Base-by-base conservation (phyloP, 2,888 invertebrate genomes). In the Diarsia brunnea region DNA sequence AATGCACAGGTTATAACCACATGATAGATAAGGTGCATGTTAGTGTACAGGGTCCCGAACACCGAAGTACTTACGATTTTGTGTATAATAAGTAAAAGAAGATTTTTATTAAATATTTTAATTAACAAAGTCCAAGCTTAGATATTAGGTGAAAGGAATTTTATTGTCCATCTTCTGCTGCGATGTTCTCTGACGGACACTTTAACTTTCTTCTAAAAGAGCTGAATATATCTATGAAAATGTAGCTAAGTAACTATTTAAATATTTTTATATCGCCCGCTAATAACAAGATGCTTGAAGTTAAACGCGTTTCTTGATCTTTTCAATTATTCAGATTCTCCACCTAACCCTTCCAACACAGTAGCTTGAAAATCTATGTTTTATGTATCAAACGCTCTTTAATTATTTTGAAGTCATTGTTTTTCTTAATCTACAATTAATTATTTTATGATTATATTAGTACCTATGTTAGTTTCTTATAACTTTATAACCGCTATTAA, bases 111-210 rank as follows among this genome's bases (percentile, higher is more conserved):
- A 67, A 71, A 77, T 84, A 85, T 81, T 88, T 82, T 71, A 82
- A 81, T 74, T 76, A 75, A 75, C 67, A 78, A 78, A 76, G 88
- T 90, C 89, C 90, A 90, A 89, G 89, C 89, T 88, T 91, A 90
- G 90, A 81, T 73, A 80, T 83, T 84, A 84, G 74, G 77, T 78
- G 63, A 71, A 71, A 77, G 68, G 31, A 82, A 73, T 75, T 80
- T 82, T 69, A 84, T 49, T 84, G 74, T 86, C 81, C 64, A 77
- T 72, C 71, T 85, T 82, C 66, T 69, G 88, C 84, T 84, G 61
- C 61, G 67, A 66, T 74, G 77, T 82, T 87, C 81, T 81, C 85
- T 88, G 79, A 68, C 77, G 27, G 58, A 60, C 43, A 73, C 67
- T 51, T 43, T 64, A n/a, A 43, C 19, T 58, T 64, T 67, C 1